A percentile compares a stretch with the other conserved stretches of the same genome.
Conservation (phyloP, 1,140 invertebrate species). For the Pseudomyrmex pallidus region DNA sequence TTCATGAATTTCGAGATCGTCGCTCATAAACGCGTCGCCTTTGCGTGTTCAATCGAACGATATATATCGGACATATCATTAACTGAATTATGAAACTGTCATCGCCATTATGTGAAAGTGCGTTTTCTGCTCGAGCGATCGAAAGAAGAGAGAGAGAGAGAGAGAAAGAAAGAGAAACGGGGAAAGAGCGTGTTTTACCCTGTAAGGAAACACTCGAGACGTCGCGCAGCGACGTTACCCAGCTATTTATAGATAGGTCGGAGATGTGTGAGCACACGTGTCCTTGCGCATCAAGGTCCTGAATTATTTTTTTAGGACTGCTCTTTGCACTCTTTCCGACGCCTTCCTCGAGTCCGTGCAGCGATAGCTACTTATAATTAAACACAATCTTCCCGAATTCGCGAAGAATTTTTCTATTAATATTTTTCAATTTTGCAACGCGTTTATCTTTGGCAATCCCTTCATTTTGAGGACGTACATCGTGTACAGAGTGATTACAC, state of each 20-base stretch:
- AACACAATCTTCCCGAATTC: background rate
- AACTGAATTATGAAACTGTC: constrained; percentile 46
- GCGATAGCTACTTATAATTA: background rate
- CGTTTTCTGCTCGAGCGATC: constrained; percentile 20
- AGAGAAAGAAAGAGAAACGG: background rate
- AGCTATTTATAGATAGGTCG: constrained; percentile 43
- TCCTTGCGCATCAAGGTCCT: constrained; percentile 47
- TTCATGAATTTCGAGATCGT: background rate
- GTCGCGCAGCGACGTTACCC: background rate
- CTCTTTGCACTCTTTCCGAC: background rate
- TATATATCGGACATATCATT: constrained; percentile 1
- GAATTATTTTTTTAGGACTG: constrained; percentile 33
- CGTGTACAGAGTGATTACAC: background rate
- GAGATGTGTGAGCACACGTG: constrained; percentile 20
- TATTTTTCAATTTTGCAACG: background rate
- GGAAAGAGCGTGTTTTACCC: background rate
- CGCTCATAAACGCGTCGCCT: background rate
- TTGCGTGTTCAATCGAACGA: background rate
- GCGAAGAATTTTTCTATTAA: background rate
- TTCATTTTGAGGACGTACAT: too few relatives aligned
- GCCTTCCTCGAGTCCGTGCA: constrained; percentile 3
- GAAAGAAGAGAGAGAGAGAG: background rate
- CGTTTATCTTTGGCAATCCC: background rate
- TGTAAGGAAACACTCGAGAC: constrained; percentile 28
- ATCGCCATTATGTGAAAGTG: constrained; percentile 14